phyloP scores from a whole-genome alignment of 64 coral and sea anemone genomes.

The Stichodactyla helianthus region DNA sequence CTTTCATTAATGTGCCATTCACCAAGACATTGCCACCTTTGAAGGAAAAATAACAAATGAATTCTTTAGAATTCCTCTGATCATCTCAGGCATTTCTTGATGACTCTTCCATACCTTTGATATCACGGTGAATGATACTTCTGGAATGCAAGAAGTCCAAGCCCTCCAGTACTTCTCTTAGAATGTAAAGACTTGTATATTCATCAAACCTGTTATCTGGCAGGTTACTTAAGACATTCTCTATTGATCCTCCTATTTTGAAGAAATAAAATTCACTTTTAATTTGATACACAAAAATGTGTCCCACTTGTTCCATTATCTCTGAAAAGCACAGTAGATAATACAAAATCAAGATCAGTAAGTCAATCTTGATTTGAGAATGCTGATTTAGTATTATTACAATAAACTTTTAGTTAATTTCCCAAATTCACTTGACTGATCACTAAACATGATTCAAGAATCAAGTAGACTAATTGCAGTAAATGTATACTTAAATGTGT shows the following conservation, averaged over 20 bases:
- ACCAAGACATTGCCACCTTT: conserved; percentile 77
- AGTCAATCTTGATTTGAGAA: background rate
- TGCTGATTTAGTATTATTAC: too few relatives aligned
- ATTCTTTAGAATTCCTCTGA: background rate
- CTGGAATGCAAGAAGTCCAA: conserved; percentile 44
- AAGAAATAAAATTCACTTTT: too few relatives aligned
- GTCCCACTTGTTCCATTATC: too few relatives aligned
- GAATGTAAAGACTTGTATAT: background rate
- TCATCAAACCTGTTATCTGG: background rate
- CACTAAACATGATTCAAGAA: too few relatives aligned
- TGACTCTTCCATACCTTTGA: conserved; percentile 52
- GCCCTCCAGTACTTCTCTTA: conserved; percentile 34
- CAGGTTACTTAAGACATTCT: background rate
- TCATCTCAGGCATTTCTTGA: background rate
- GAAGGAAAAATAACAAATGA: background rate
- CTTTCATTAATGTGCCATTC: conserved; percentile 9
- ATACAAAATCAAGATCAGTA: background rate
- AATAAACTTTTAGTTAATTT: too few relatives aligned
- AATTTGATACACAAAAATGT: too few relatives aligned
- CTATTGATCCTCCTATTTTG: conserved; percentile 41
- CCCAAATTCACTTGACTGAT: too few relatives aligned
- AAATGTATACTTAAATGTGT: too few relatives aligned
- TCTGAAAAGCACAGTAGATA: too few relatives aligned
- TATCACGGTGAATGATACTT: conserved; percentile 53
- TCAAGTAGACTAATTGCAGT: too few relatives aligned